Evolutionary conservation across 2,113 vertebrate genomes (phyloP), one percentile per base, ranked within the genome.

Genomic region (Microcebus jonahi): DNA sequence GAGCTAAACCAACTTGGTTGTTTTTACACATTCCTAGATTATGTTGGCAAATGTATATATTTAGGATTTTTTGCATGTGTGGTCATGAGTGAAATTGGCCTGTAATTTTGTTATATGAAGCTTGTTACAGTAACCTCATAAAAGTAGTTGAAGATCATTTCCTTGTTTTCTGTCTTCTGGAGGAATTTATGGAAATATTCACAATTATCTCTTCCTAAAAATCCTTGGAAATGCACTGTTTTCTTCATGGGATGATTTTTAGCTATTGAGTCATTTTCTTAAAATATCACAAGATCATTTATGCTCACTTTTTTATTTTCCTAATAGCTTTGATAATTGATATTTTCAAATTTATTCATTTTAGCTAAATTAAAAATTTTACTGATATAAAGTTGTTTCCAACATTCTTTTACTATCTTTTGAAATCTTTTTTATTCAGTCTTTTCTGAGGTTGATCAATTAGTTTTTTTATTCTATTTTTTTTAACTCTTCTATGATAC

Each of bases 311-410:
- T 70, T 31, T 39, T 87, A 11, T 34, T 68, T 68, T 68, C 31
- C 65, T 71, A 15, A 39, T 65, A n/a, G 12, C 7, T 71, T 90
- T 90, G 79, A n/a, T 57, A 68, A 73, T 68, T 90, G 21, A 18
- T 21, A 82, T 50, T 68, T 75, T 53, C 53, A 75, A 45, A 73
- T 91, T 36, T 88, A 4, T 71, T 42, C 48, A 71, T 48, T 94
- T 94, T 91, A 11, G 70, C 42, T 88, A 70, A 50, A 65, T 45
- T 68, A 63, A 70, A 83, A 94, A 77, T 36, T 82, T 94, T 53
- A 70, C n/a, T 50, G 4, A 5, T 5, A 65, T 85, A 18, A 70
- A 34, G 10, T 57, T 39, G 0, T 73, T 70, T 23, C 34, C 29
- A 79, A 55, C 9, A 42, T 80, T 79, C 14, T 31, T 92, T 79